These are phyloP conservation scores for Drymodes brunneopygia DNA, from an alignment of 2,113 vertebrate species.

Conservation along the genomic window DNA sequence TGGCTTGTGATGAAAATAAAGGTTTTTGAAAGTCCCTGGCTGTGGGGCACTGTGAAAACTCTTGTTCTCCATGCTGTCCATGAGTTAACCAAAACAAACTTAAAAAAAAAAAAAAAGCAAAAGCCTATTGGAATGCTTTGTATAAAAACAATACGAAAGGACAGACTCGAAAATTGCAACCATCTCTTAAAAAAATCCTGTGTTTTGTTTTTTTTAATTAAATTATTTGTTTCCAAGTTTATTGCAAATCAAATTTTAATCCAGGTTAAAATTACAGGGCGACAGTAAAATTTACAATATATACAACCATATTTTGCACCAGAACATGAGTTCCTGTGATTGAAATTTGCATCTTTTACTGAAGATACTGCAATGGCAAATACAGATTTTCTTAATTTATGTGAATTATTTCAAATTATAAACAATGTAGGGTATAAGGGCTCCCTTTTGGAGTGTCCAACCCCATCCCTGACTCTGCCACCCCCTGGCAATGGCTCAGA, in stretches of 20 bases:
- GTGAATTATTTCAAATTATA: background rate
- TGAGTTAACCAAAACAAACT: background rate
- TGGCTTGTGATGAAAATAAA: background rate
- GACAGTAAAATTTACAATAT: background rate
- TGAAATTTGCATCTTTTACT: background rate
- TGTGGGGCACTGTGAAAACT: background rate
- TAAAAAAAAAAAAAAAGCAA: background rate
- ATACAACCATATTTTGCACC: accelerated
- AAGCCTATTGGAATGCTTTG: background rate
- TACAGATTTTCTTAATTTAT: background rate
- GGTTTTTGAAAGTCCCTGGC: background rate
- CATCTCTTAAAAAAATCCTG: background rate
- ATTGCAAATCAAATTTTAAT: background rate
- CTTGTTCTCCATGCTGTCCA: background rate
- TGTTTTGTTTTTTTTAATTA: background rate
- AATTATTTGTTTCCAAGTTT: background rate
- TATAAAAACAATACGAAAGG: background rate
- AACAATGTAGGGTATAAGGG: accelerated
- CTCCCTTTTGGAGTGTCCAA: background rate
- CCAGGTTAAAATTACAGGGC: accelerated
- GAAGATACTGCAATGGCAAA: background rate
- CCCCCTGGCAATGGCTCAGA: background rate
- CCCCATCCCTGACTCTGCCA: accelerated
- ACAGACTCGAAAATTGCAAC: background rate
- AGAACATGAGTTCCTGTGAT: accelerated